Percentiles rank a stretch among this genome's conserved stretches.
phyloP scores from a whole-genome alignment of 53 echinoderm and acorn worm genomes.

The Mesocentrotus franciscanus region DNA sequence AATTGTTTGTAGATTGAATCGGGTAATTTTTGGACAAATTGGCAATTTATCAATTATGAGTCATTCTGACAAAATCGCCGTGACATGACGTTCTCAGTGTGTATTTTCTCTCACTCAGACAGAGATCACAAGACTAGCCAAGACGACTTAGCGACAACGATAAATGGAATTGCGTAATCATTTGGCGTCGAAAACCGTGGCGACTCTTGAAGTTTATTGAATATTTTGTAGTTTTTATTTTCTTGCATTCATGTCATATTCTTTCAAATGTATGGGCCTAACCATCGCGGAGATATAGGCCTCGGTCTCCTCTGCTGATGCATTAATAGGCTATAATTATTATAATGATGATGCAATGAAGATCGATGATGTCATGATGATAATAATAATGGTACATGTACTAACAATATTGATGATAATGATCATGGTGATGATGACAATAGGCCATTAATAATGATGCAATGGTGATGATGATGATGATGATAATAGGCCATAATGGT shows the following conservation, averaged over 20 bases:
- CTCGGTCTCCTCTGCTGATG: no score
- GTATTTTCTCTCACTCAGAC: background rate
- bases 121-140: background rate
- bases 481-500: no score
- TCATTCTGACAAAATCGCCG: slow-evolving; percentile 13
- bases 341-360: no score
- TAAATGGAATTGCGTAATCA: slow-evolving; percentile 15
- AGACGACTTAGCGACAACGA: background rate
- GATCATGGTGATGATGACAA: background rate
- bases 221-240: no score
- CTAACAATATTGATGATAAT: background rate
- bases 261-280: no score
- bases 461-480: no score
- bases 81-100: background rate
- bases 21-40: background rate
- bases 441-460: no score
- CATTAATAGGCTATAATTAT: no score
- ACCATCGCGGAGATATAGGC: no score
- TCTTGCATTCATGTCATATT: no score
- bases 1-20: background rate
- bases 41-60: slow-evolving; percentile 16
- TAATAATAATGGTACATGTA: background rate
- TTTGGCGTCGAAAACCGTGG: background rate
- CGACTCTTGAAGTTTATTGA: background rate
- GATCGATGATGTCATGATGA: background rate